phyloP scores from a whole-genome alignment of 2,797 vertebrate genomes.

The Parauchenoglanis punctatus region DNA sequence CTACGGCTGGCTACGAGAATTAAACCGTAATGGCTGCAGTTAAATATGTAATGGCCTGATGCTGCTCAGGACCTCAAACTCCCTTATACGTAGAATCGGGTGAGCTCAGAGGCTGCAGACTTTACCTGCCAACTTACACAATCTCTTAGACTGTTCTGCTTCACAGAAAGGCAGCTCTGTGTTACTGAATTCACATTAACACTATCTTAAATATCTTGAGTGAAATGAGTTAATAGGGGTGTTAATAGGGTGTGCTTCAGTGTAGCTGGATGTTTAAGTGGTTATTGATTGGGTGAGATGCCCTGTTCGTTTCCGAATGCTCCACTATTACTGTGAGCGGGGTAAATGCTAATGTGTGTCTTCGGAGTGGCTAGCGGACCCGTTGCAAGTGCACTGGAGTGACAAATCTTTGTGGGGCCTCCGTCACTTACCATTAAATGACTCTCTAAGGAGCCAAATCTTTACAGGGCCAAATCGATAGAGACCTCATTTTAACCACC shows the following conservation, averaged over 20 bases:
- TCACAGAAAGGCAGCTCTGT: background rate
- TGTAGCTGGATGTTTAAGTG: conserved; percentile 16
- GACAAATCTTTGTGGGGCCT: conserved; percentile 41
- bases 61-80: conserved; percentile 23
- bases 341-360: conserved; percentile 35
- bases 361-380: conserved; percentile 23
- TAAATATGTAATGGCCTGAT: conserved; percentile 46
- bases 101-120: conserved; percentile 48
- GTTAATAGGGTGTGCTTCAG: conserved; percentile 15
- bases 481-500: conserved; percentile 59
- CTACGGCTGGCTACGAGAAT: conserved; percentile 32
- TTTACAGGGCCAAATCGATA: conserved; percentile 64
- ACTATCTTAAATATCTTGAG: background rate
- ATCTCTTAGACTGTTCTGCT: background rate
- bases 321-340: conserved; percentile 24
- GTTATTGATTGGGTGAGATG: conserved; percentile 29
- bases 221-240: background rate
- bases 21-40: conserved; percentile 42
- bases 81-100: conserved; percentile 24
- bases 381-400: conserved; percentile 39
- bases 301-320: conserved; percentile 16
- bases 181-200: conserved; percentile 3
- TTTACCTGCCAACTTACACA: conserved; percentile 6
- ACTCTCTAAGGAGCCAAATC: conserved; percentile 63
- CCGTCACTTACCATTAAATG: conserved; percentile 61